Base-by-base conservation (phyloP, 2,888 invertebrate genomes). In the Epiblema foenella region DNA sequence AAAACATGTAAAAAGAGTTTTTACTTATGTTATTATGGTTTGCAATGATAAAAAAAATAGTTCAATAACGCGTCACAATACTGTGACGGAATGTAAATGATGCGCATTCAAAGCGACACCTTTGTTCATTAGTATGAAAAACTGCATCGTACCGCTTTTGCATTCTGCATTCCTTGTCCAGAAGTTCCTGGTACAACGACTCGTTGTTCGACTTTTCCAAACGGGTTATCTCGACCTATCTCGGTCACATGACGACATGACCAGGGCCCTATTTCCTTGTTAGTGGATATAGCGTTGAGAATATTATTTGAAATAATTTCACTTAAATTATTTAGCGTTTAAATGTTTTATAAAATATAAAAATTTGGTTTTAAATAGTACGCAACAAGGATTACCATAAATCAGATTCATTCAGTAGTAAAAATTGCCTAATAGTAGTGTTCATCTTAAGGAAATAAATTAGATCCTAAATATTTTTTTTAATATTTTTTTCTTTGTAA, bases 121-220 rank as follows among this genome's bases (percentile, higher is more conserved):
- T 62, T 18, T 69, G 56, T 57, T 60, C 33, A 71, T 57, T 80
- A 79, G 83, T 85, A 82, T 82, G 81, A 78, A 81, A 85, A 85
- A 81, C 73, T 88, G 85, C 83, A 85, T 79, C 74, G 72, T 65
- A 87, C 83, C 78, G 77, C 87, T 86, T 82, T 78, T 78, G 75
- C 77, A 83, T 88, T 85, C 86, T 93, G 91, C 74, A 80, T 75
- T 88, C 92, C 92, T 89, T 81, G 91, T 92, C 87, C 84, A 81
- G 76, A 81, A 92, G 91, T 91, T 93, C 92, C 92, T 92, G 91
- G 91, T 92, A 87, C 84, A 85, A 85, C 76, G 78, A 73, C 78
- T 76, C 78, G 77, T 78, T 73, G 62, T 59, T 66, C 62, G 57
- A 72, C 60, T 72, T 72, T 64, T 65, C 64, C 60, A 60, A 68